Evolutionary conservation across 1,140 invertebrate genomes (phyloP).

Genomic region (Phortica variegata): DNA sequence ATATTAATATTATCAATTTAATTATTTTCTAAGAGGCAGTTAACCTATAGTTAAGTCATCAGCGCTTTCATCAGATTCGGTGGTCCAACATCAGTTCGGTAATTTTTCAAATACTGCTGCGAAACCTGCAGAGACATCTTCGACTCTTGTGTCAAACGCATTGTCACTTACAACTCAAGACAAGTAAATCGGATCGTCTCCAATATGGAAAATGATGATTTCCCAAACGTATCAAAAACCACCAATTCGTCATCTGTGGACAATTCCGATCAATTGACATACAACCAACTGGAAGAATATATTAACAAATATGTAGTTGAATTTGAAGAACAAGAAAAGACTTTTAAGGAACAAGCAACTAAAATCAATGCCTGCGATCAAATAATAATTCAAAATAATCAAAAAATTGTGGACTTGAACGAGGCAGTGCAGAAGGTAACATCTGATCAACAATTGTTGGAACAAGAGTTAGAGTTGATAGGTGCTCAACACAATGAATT

Average conservation of each 20-base stretch:
- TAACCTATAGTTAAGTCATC: slow-evolving; percentile 5
- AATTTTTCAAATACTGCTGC: too few relatives aligned
- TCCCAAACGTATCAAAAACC: slow-evolving; percentile 37
- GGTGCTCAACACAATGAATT: slow-evolving; percentile 89
- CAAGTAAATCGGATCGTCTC: slow-evolving; percentile 7
- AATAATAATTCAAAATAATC: slow-evolving; percentile 85
- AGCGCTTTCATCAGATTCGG: slow-evolving; percentile 11
- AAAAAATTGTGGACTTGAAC: slow-evolving; percentile 87
- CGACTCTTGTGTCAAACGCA: slow-evolving; percentile 9
- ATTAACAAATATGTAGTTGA: slow-evolving; percentile 96
- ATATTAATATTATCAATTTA: too few relatives aligned
- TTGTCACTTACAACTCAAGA: slow-evolving; percentile 21
- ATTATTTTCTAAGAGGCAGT: too few relatives aligned
- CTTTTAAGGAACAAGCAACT: slow-evolving; percentile 90
- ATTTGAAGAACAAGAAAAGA: slow-evolving; percentile 89
- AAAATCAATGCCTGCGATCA: slow-evolving; percentile 95
- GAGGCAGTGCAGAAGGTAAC: slow-evolving; percentile 83
- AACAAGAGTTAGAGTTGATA: slow-evolving; percentile 94
- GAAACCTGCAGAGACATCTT: slow-evolving; percentile 14
- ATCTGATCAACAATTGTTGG: slow-evolving; percentile 83
- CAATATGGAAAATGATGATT: slow-evolving; percentile 24
- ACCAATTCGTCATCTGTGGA: slow-evolving; percentile 33
- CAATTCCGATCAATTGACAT: slow-evolving; percentile 64
- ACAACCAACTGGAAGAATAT: slow-evolving; percentile 85
- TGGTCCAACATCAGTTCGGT: slow-evolving; percentile 10